Evolutionary conservation across 2,797 vertebrate genomes (phyloP).

Genomic region (Pteropus rufus): DNA sequence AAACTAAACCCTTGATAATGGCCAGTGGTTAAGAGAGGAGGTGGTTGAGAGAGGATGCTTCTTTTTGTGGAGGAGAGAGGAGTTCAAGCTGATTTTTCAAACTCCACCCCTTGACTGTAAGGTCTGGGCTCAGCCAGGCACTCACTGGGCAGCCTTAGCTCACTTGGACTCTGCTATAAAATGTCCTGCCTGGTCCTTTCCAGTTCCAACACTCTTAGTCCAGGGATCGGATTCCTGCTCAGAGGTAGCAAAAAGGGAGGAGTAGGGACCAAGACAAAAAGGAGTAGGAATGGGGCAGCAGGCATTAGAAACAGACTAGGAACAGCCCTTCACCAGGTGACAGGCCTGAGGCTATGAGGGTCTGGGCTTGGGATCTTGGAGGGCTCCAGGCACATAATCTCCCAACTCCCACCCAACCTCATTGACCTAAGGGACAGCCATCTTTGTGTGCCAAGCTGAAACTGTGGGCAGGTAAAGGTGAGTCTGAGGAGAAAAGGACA

Average conservation of each 20-base stretch:
- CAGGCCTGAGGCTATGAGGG: neutral
- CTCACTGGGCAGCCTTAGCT: neutral
- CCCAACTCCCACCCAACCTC: neutral
- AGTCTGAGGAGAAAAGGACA: neutral
- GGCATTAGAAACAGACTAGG: neutral
- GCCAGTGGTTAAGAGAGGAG: neutral
- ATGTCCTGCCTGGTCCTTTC: neutral
- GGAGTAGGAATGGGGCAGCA: neutral
- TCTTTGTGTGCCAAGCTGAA: neutral
- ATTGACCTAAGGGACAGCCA: neutral
- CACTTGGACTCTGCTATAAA: neutral
- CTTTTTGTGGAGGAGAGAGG: neutral
- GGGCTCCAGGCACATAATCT: neutral
- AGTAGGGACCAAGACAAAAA: neutral
- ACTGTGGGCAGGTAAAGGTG: neutral
- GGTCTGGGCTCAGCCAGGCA: neutral
- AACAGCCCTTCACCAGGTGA: neutral
- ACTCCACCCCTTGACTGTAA: neutral
- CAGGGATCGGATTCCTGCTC: neutral
- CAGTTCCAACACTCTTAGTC: neutral
- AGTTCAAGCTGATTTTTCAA: neutral
- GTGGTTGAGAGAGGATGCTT: neutral
- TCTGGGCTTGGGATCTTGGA: neutral
- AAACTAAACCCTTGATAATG: neutral
- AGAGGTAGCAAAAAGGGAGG: neutral